Base-by-base conservation (phyloP, 2,888 invertebrate species). In the Acronicta leporina region DNA sequence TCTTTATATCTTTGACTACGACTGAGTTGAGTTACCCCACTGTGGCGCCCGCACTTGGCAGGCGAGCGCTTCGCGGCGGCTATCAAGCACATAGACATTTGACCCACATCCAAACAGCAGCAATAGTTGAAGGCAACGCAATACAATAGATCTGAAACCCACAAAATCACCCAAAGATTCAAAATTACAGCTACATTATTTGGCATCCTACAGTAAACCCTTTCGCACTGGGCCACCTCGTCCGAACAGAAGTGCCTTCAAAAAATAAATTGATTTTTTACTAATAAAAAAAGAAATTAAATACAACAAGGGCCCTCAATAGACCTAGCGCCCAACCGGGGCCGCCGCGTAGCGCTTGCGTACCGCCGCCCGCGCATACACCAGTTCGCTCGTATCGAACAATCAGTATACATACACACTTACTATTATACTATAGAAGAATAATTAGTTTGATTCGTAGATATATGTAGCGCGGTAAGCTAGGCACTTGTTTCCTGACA, bases 191-290 rank as follows among this genome's bases (percentile, higher is more conserved):
- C 64, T 75, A 75, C 76, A 81, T 79, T 67, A 77, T 86, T 88
- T 79, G 85, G 82, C 75, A 83, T 79, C 77, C 82, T 72, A 77
- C 73, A 73, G 95, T 95, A 95, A 95, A 95, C 59, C 68, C 67
- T 95, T 95, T 95, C 94, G 95, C 96, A 96, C 96, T 97, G 97
- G 97, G 97, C 97, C 97, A 96, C 96, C 96, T 97, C 97, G 97
- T 97, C 97, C 97, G 97, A 96, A 96, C 97, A 96, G 96, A 97
- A 97, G 97, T 97, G 97, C 97, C 97, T 97, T 97, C 97, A 97
- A 96, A 65, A 33, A 51, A 92, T 82, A 88, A 96, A 96, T 97
- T 97, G 96, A 96, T 96, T 97, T 97, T 97, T 96, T 77, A 77
- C 68, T 51, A 96, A 96, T 96, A 96, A 95, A 95, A 94, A 46